Evolutionary conservation across 2,888 invertebrate genomes (phyloP).

Genomic region (Microctonus hyperodae): DNA sequence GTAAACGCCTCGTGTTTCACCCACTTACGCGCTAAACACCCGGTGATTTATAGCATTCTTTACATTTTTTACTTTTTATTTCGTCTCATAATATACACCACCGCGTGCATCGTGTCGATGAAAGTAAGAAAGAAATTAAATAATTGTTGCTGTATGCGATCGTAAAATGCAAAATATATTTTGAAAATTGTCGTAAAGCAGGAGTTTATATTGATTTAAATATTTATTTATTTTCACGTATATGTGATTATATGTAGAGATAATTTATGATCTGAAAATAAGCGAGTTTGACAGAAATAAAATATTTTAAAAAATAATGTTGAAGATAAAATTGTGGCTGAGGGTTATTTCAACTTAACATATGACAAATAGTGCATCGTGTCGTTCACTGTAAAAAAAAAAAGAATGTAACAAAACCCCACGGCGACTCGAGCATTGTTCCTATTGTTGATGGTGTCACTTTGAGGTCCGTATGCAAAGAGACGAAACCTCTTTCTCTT

Average conservation of each 20-base stretch:
- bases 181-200: constrained; percentile 5
- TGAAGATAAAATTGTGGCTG: constrained; percentile 57
- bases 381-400: constrained; percentile 55
- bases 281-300: no score
- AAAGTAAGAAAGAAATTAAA: background rate
- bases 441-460: constrained; percentile 61
- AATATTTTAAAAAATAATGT: constrained; percentile 56
- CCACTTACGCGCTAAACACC: constrained; percentile 49
- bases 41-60: constrained; percentile 40
- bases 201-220: background rate
- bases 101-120: constrained; percentile 11
- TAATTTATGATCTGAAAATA: no score
- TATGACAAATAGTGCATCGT: constrained; percentile 60
- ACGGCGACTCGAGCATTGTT: constrained; percentile 55
- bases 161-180: constrained; percentile 9
- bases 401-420: constrained; percentile 57
- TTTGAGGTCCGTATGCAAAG: constrained; percentile 46
- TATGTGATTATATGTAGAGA: no score
- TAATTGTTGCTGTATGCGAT: constrained; percentile 16
- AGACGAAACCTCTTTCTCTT: background rate
- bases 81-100: background rate
- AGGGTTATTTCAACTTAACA: constrained; percentile 52
- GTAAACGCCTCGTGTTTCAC: constrained; percentile 54
- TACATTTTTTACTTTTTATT: background rate
- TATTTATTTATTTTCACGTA: no score